Evolutionary conservation across 2,113 vertebrate species (phyloP), one percentile per base, ranked within the genome.

Genomic region (Hippolais icterina): DNA sequence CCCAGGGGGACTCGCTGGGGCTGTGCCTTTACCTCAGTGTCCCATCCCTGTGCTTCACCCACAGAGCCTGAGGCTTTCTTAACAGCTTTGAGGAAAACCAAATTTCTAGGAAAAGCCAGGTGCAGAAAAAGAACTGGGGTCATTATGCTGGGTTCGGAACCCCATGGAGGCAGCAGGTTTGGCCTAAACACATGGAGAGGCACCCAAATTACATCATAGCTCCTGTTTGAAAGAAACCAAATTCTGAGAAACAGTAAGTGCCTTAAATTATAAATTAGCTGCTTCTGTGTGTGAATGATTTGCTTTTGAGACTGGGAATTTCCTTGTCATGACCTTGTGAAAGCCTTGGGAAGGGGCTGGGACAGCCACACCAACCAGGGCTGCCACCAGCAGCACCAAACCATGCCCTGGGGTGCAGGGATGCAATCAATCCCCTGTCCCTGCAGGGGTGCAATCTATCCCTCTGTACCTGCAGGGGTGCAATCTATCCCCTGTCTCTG

Each of bases 1-100:
- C 3, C 18, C 3, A 13, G 12, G 27, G 50, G 41, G 23, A 22
- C 6, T 12, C 31, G 1, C 5, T 28, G 60, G 68, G 9, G 31
- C 28, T 2, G 1, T 4, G 39, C 35, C 63, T 17, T 12, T 5
- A 2, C 52, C 42, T 13, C 7, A 0, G 2, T 0, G 24, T 23
- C 27, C 46, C n/a, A 10, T 18, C 7, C 5, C 35, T 4, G 16
- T 0, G 31, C 57, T 47, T 6, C 5, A 11, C n/a, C 39, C 72
- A 19, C 35, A 4, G 11, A 5, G 42, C 6, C 12, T 10, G 52
- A 39, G 11, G 7, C 4, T 53, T 15, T 24, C 60, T 29, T 5
- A 15, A 24, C 10, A 35, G 21, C 5, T 39, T 17, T 3, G 35
- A 61, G 54, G n/a, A 44, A 72, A 94, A 23, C 0, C 3, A 14